Base-by-base conservation (phyloP, 2,113 vertebrate genomes). In the Ceyx cyanopectus region DNA sequence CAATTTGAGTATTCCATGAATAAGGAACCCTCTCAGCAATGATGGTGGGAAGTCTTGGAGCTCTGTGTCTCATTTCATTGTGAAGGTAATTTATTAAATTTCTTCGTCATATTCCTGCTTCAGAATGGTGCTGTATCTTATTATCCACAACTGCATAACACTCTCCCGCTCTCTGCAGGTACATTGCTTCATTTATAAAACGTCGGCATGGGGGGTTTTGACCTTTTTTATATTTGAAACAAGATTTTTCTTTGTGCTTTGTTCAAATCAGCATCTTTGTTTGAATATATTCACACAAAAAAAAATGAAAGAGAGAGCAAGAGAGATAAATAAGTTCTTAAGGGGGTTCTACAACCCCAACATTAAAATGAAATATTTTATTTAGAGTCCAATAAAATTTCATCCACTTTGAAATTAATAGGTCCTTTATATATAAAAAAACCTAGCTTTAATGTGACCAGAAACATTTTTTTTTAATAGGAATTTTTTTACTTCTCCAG, bases 151-250 rank as follows among this genome's bases (percentile, higher is more conserved):
- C 23, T 76, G 24, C 41, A 51, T 24, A 34, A 66, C 48, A 41
- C 8, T 63, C 13, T 85, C 32, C 11, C 70, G 21, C 30, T 67
- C n/a, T 51, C 29, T 89, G 48, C 34, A 81, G 15, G 14, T 73
- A 62, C 4, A 46, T 67, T 73, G 17, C 6, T 57, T 81, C 16
- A 53, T 73, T 73, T 83, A 26, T 43, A 73, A 80, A 67, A 80
- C 48, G 27, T 29, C 53, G 40, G 5, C 23, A 19, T 30, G 19
- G 6, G 12, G 10, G 0, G 0, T 0, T 22, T 57, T 46, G 8
- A 19, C 6, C 21, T 37, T 20, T 57, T 48, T 60, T 45, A 26
- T 51, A 26, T 63, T 37, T 67, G 1, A 22, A 41, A 29, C 6
- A 68, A 68, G 10, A 24, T 12, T 57, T 62, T 67, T 50, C 14